Evolutionary conservation across 2,888 invertebrate species (phyloP).

Genomic region (Amphipoea oculea): DNA sequence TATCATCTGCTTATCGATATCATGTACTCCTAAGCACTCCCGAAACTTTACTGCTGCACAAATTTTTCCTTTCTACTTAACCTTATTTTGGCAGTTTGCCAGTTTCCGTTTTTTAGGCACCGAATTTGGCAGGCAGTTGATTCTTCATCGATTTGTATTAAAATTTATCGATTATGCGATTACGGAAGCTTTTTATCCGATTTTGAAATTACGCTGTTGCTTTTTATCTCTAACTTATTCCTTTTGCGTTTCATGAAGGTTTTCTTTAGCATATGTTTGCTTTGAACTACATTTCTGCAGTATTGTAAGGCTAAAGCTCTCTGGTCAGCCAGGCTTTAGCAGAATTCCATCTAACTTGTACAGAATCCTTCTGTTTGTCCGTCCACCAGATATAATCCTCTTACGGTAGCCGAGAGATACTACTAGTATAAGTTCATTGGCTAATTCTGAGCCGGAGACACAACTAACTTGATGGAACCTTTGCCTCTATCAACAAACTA

Average conservation of each 20-base stretch:
- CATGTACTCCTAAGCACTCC: slow-evolving; percentile 58
- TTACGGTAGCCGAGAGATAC: slow-evolving; percentile 26
- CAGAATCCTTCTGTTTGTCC: slow-evolving; percentile 31
- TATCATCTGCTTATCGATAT: slow-evolving; percentile 80
- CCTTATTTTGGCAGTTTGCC: slow-evolving; percentile 50
- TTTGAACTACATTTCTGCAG: slow-evolving; percentile 6
- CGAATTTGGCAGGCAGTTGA: slow-evolving; percentile 56
- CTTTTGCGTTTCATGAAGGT: neutral
- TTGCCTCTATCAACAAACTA: neutral
- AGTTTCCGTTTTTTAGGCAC: slow-evolving; percentile 51
- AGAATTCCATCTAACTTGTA: slow-evolving; percentile 19
- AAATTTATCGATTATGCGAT: slow-evolving; percentile 47
- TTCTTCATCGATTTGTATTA: slow-evolving; percentile 44
- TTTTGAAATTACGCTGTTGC: neutral
- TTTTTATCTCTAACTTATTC: neutral
- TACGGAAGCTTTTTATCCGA: slow-evolving; percentile 10
- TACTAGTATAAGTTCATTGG: slow-evolving; percentile 18
- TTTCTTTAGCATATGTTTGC: neutral
- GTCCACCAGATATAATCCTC: slow-evolving; percentile 45
- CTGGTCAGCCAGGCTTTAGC: slow-evolving; percentile 13
- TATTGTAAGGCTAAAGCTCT: neutral
- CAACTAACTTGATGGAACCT: slow-evolving; percentile 14
- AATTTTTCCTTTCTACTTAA: slow-evolving; percentile 51
- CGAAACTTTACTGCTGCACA: slow-evolving; percentile 43
- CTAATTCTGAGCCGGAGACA: slow-evolving; percentile 27